A percentile compares a stretch with the other conserved stretches of the same genome.
Conservation (phyloP, 1,140 invertebrate species). For the Heterodera schachtii region DNA sequence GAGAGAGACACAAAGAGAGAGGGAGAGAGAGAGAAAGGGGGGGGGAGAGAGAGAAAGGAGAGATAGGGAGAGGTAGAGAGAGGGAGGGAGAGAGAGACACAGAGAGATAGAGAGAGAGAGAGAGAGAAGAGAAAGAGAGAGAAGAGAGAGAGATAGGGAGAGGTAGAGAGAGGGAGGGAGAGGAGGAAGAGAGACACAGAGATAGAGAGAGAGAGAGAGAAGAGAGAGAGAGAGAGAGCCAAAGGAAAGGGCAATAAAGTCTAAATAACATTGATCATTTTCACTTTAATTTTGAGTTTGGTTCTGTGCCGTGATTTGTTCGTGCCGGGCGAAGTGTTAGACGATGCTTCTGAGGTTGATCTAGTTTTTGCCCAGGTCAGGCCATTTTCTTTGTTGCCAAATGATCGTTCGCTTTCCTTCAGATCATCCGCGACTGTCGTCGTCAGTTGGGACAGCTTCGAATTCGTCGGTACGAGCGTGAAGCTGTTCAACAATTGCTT, state of each 20-base stretch:
- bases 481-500: constrained; percentile 36
- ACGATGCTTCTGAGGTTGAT: constrained; percentile 40
- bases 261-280: too few relatives aligned
- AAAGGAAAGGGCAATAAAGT: too few relatives aligned
- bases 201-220: too few relatives aligned
- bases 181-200: too few relatives aligned
- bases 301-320: constrained; percentile 16
- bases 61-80: constrained; percentile 28
- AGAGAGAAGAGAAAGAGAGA: too few relatives aligned
- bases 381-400: neutral
- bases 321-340: constrained; percentile 30
- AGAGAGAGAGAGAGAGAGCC: too few relatives aligned
- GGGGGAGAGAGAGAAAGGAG: too few relatives aligned
- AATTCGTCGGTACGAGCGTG: constrained; percentile 47
- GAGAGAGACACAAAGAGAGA: too few relatives aligned
- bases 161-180: too few relatives aligned
- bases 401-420: constrained; percentile 25
- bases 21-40: too few relatives aligned
- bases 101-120: neutral
- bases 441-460: constrained; percentile 23
- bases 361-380: constrained; percentile 1
- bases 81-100: too few relatives aligned
- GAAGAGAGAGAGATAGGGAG: too few relatives aligned
- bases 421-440: constrained; percentile 42
- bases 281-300: neutral